Conservation (phyloP, 2,888 invertebrate genomes). For the Chrysopilus asiliformis region DNA sequence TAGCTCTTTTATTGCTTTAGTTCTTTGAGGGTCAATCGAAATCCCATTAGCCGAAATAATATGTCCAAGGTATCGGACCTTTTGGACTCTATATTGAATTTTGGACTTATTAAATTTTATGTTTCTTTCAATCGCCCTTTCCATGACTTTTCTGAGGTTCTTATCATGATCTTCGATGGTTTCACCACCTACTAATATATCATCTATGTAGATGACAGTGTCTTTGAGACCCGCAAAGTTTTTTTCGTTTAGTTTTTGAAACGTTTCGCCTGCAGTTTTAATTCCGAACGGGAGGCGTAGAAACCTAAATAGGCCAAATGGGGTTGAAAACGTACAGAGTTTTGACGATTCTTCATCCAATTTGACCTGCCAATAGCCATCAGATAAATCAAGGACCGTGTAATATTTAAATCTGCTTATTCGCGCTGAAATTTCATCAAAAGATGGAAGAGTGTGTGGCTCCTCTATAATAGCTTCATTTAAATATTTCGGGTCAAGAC, state of each 20-base stretch:
- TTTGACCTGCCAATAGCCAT: too few species aligned
- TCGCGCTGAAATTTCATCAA: slow-evolving; percentile 16
- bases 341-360: too few species aligned
- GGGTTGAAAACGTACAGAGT: too few species aligned
- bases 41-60: slow-evolving; percentile 9
- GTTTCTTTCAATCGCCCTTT: too few species aligned
- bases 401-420: slow-evolving; percentile 1
- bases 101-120: too few species aligned
- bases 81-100: too few species aligned
- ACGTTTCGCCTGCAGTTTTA: slow-evolving; percentile 9
- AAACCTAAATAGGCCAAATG: slow-evolving; percentile 10
- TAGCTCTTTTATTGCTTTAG: slow-evolving; percentile 10
- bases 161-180: slow-evolving; percentile 6
- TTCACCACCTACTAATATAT: slow-evolving; percentile 5
- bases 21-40: slow-evolving; percentile 7
- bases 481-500: too few species aligned
- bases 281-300: slow-evolving; percentile 9
- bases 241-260: slow-evolving; percentile 15
- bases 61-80: slow-evolving; percentile 13
- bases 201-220: slow-evolving; percentile 6
- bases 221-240: slow-evolving; percentile 17
- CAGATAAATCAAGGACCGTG: too few species aligned
- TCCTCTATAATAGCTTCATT: too few species aligned
- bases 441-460: slow-evolving; percentile 16
- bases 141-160: too few species aligned